Conservation (phyloP, 2,113 vertebrate species). For the Phaethon lepturus region DNA sequence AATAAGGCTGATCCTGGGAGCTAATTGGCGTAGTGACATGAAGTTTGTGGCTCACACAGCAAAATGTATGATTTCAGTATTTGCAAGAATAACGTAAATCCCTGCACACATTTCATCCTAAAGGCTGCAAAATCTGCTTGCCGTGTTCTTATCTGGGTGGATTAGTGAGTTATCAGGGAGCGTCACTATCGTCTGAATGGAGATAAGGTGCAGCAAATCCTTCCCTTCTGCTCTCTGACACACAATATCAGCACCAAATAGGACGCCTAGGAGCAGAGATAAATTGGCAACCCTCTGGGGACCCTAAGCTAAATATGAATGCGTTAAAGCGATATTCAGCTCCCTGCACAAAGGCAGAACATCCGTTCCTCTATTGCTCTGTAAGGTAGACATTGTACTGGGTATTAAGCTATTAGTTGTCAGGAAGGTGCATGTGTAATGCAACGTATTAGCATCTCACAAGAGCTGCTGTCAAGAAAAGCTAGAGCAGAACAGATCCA, state of each 20-base stretch:
- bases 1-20: neutral
- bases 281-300: neutral
- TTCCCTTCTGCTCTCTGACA: slow-evolving; percentile 44
- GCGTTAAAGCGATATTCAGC: neutral
- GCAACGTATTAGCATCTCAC: neutral
- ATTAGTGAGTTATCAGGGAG: slow-evolving; percentile 43
- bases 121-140: slow-evolving; percentile 37
- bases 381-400: neutral
- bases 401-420: neutral
- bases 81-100: slow-evolving; percentile 26
- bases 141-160: slow-evolving; percentile 7
- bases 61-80: neutral
- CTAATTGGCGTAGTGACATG: neutral
- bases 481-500: neutral
- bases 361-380: neutral
- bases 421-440: slow-evolving; percentile 1
- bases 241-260: neutral
- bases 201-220: slow-evolving; percentile 61
- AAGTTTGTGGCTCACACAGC: neutral
- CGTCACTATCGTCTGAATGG: neutral
- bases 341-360: slow-evolving; percentile 1
- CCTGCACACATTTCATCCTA: neutral
- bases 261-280: neutral
- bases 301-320: neutral
- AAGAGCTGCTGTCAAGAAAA: neutral